phyloP scores from a whole-genome alignment of 1,140 invertebrate species.

The Drosophila bocqueti region DNA sequence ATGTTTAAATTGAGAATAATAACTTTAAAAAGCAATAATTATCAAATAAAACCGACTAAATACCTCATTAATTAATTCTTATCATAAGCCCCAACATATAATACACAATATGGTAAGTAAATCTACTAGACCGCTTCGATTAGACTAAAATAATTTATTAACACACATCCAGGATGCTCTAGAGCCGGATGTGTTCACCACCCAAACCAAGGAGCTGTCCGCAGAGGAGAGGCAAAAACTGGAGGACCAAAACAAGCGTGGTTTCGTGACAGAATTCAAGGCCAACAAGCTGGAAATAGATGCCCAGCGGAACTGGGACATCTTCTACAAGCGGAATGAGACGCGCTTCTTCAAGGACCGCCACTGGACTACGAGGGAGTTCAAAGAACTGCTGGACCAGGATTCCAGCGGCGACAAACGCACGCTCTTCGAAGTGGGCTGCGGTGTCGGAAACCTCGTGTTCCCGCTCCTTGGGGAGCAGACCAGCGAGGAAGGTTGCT shows the following conservation, averaged over 20 bases:
- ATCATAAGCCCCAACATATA: not conserved
- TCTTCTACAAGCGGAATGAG: constrained; percentile 98
- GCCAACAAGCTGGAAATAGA: constrained; percentile 93
- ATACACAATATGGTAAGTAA: constrained; percentile 10
- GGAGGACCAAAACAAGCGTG: constrained; percentile 88
- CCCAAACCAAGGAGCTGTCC: constrained; percentile 84
- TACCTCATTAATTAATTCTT: not conserved
- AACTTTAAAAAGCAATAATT: not conserved
- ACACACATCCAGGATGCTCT: not conserved
- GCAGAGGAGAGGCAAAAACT: constrained; percentile 88
- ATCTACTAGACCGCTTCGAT: too few relatives aligned
- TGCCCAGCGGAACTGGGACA: constrained; percentile 97
- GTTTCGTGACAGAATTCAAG: constrained; percentile 90
- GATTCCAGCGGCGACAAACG: constrained; percentile 36
- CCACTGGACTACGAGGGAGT: constrained; percentile 98
- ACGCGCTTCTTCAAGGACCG: constrained; percentile 98
- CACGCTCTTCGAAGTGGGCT: constrained; percentile 94
- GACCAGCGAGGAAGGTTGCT: constrained; percentile 51
- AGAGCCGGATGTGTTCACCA: constrained; percentile 58
- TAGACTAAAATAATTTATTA: not conserved
- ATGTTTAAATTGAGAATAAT: constrained; percentile 3
- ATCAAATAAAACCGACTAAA: not conserved
- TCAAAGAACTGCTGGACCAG: constrained; percentile 92
- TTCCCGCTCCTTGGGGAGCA: constrained; percentile 96
- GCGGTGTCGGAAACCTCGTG: constrained; percentile 98